Conservation (phyloP, 2,797 vertebrate genomes). For the Tauraco hartlaubi region DNA sequence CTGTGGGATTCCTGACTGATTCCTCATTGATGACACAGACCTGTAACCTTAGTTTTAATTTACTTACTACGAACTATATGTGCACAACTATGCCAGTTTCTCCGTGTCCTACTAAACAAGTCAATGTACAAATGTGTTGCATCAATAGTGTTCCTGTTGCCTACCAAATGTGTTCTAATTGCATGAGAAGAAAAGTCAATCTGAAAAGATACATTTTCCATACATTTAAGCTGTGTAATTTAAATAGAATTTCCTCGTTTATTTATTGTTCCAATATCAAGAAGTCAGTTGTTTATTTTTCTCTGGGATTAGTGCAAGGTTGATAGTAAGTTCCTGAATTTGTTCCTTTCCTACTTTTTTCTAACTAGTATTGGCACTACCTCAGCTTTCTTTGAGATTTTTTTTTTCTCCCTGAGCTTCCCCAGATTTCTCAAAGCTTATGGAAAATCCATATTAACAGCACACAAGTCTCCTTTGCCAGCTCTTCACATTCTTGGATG, state of each 20-base stretch:
- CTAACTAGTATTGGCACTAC: not conserved
- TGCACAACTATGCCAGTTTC: not conserved
- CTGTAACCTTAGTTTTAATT: not conserved
- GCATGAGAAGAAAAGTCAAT: not conserved
- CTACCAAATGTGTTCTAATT: not conserved
- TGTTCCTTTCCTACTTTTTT: conserved; percentile 1
- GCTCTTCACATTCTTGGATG: conserved; percentile 65
- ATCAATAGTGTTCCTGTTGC: not conserved
- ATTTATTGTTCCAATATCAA: not conserved
- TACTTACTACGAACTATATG: not conserved
- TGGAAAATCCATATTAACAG: conserved; percentile 66
- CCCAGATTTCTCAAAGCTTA: conserved; percentile 57
- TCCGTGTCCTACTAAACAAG: not conserved
- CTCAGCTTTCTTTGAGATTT: conserved; percentile 17
- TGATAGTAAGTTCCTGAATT: not conserved
- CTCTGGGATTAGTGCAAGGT: not conserved
- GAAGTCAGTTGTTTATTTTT: not conserved
- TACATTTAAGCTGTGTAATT: not conserved
- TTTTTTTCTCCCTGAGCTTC: conserved; percentile 15
- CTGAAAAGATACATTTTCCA: fast-evolving
- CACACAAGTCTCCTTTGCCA: conserved; percentile 46
- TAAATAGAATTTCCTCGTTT: not conserved
- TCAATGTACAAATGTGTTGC: not conserved
- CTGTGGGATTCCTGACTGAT: not conserved
- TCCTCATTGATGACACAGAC: not conserved